phyloP scores from a whole-genome alignment of 2,888 invertebrate genomes.

The Acleris holmiana region DNA sequence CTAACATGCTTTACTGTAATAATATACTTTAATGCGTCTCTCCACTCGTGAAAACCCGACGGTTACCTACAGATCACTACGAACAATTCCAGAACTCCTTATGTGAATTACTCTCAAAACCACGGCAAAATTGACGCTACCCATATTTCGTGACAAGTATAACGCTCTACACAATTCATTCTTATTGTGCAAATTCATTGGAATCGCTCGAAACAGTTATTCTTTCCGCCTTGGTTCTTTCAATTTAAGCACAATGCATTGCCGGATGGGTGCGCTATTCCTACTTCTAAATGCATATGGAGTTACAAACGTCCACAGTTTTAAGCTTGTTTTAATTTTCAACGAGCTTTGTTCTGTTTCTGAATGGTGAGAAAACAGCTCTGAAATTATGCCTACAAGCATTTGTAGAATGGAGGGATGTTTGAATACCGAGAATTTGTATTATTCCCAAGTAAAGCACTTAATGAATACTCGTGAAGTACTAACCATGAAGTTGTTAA shows the following conservation, averaged over 20 bases:
- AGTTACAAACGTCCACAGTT: constrained; percentile 36
- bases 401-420: constrained; percentile 19
- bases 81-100: constrained; percentile 10
- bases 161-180: constrained; percentile 15
- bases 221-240: constrained; percentile 41
- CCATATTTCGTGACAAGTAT: constrained; percentile 17
- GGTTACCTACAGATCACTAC: no score
- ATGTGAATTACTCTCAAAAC: constrained; percentile 15
- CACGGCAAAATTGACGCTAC: constrained; percentile 11
- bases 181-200: constrained; percentile 34
- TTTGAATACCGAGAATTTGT: no score
- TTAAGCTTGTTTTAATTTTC: constrained; percentile 39
- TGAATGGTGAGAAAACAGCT: constrained; percentile 22
- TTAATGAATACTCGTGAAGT: no score
- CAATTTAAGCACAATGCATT: constrained; percentile 39
- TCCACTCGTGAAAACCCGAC: no score
- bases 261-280: constrained; percentile 23
- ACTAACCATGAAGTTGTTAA: no score
- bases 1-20: no score
- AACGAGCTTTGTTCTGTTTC: constrained; percentile 35
- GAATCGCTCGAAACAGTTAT: constrained; percentile 39
- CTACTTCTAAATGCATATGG: constrained; percentile 38
- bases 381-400: constrained; percentile 26
- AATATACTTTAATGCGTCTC: no score
- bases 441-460: no score